Evolutionary conservation across 2,888 invertebrate genomes (phyloP).

Genomic region (Drosophila pseudotalamancana): DNA sequence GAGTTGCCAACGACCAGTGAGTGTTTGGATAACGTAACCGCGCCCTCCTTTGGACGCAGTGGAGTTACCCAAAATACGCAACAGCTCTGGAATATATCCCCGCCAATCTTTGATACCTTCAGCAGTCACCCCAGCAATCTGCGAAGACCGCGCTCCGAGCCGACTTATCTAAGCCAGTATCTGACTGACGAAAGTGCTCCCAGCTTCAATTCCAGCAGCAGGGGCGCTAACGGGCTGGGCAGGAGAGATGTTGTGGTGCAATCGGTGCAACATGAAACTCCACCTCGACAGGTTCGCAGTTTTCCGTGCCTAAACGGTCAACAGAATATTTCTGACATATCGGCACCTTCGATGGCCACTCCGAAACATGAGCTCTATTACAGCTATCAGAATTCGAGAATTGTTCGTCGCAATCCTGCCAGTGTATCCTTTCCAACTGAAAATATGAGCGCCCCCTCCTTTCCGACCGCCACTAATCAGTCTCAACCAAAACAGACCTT

Average conservation of each 20-base stretch:
- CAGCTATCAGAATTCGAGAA: neutral
- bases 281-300: constrained; percentile 24
- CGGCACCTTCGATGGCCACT: constrained; percentile 20
- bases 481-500: neutral
- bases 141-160: neutral
- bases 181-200: constrained; percentile 6
- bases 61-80: neutral
- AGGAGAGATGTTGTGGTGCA: too few species aligned
- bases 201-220: neutral
- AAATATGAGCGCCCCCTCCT: constrained; percentile 28
- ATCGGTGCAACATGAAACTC: neutral
- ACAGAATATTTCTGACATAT: constrained; percentile 28
- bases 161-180: constrained; percentile 4
- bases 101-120: neutral
- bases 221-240: too few species aligned
- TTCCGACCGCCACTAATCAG: neutral
- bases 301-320: constrained; percentile 30
- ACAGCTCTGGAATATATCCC: constrained; percentile 4
- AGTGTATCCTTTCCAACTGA: constrained; percentile 24
- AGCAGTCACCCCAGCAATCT: neutral
- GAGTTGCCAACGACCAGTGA: constrained; percentile 9
- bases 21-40: constrained; percentile 25
- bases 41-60: constrained; percentile 16
- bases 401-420: neutral
- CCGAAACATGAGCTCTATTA: neutral